Percentiles rank a stretch among this genome's conserved stretches.
These are phyloP conservation scores for Nymphicus hollandicus DNA, from an alignment of 2,113 vertebrate species.

Conservation along the genomic window DNA sequence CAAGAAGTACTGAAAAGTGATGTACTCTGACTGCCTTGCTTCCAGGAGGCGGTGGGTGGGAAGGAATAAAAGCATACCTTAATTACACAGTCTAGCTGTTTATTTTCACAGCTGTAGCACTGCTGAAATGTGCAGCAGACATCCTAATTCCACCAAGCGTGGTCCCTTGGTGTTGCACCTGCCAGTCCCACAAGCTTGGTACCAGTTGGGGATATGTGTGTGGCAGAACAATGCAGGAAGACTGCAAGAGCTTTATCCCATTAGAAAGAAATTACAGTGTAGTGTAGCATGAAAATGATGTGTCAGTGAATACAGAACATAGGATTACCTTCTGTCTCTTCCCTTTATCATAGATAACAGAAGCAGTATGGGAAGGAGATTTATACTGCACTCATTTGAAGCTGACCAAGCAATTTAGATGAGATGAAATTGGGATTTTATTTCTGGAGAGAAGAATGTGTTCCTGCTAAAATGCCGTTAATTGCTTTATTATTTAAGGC, in stretches of 20 bases:
- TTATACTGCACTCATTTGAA: slow-evolving; percentile 67
- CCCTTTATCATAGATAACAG: slow-evolving; percentile 66
- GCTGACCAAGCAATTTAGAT: slow-evolving; percentile 77
- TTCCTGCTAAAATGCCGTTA: slow-evolving; percentile 72
- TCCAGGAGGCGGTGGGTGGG: not conserved
- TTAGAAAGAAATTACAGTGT: slow-evolving; percentile 71
- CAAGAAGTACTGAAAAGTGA: not conserved
- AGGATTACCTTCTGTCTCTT: slow-evolving; percentile 63
- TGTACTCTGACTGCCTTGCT: not conserved
- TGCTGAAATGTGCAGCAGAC: slow-evolving; percentile 9
- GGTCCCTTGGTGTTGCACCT: not conserved
- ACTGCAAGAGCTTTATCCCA: slow-evolving; percentile 56
- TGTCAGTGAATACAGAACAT: slow-evolving; percentile 56
- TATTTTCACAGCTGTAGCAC: slow-evolving; percentile 39
- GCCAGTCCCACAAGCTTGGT: not conserved
- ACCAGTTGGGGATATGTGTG: not conserved
- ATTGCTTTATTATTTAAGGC: slow-evolving; percentile 76
- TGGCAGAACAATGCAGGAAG: slow-evolving; percentile 12
- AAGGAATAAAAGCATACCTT: slow-evolving; percentile 31
- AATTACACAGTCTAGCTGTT: slow-evolving; percentile 26
- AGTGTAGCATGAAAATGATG: slow-evolving; percentile 65
- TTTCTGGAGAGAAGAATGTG: slow-evolving; percentile 69
- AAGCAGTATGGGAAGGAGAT: slow-evolving; percentile 67
- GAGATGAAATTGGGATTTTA: slow-evolving; percentile 72
- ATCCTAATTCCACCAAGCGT: not conserved